These are phyloP conservation scores for Nematolebias whitei DNA, from an alignment of 2,113 vertebrate genomes.

Conservation along the genomic window DNA sequence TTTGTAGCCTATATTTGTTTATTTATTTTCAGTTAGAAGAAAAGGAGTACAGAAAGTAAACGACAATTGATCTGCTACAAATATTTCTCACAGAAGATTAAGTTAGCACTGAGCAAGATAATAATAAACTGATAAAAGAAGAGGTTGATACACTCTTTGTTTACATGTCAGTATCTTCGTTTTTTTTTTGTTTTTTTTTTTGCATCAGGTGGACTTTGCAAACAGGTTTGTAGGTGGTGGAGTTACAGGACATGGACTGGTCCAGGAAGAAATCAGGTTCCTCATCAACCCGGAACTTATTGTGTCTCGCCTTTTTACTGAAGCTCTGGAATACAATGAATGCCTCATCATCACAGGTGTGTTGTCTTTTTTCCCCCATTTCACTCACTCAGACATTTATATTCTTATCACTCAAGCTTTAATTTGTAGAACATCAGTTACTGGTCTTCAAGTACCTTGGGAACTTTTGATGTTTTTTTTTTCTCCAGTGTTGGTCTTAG, in stretches of 20 bases:
- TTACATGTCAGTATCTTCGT: not conserved
- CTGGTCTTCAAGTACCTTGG: not conserved
- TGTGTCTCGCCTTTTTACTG: constrained; percentile 94
- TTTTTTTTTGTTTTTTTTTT: constrained; percentile 1
- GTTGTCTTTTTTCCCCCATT: too few relatives aligned
- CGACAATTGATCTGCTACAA: too few relatives aligned
- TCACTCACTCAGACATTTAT: not conserved
- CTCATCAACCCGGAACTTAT: constrained; percentile 97
- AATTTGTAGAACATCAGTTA: not conserved
- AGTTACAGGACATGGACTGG: constrained; percentile 91
- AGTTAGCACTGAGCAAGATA: too few relatives aligned
- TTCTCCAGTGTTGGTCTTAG: not conserved
- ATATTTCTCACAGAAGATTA: too few relatives aligned
- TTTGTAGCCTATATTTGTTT: too few relatives aligned
- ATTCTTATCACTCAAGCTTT: not conserved
- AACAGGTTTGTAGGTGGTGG: constrained; percentile 96
- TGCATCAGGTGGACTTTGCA: constrained; percentile 95
- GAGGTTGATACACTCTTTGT: too few relatives aligned
- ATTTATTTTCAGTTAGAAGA: too few relatives aligned
- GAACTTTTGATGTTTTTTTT: not conserved
- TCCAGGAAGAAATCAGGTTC: constrained; percentile 98
- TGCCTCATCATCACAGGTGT: constrained; percentile 98
- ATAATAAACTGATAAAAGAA: too few relatives aligned
- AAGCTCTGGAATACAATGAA: constrained; percentile 92
- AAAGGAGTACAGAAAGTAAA: too few relatives aligned